Evolutionary conservation across 2,797 vertebrate genomes (phyloP).

Genomic region (Microchirus variegatus): DNA sequence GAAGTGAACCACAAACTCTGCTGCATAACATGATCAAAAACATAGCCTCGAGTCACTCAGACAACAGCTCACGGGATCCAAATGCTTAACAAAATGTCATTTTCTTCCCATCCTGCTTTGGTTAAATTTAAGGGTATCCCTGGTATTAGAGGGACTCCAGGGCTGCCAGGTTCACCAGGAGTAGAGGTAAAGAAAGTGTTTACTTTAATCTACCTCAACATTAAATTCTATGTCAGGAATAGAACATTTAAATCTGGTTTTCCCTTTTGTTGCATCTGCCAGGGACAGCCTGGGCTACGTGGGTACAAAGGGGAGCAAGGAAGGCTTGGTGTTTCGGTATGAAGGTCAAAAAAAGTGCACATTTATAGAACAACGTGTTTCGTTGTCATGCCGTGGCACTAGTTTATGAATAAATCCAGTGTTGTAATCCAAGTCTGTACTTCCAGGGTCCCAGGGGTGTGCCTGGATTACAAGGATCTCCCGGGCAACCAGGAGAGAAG

Average conservation of each 20-base stretch:
- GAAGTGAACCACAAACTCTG: constrained; percentile 56
- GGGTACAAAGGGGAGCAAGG: constrained; percentile 92
- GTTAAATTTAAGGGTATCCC: constrained; percentile 84
- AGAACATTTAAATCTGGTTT: constrained; percentile 3
- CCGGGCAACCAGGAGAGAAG: constrained; percentile 90
- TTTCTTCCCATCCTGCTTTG: constrained; percentile 26
- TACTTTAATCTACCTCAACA: neutral
- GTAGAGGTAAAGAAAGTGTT: constrained; percentile 80
- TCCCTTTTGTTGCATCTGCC: constrained; percentile 41
- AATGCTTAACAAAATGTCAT: constrained; percentile 31
- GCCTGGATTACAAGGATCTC: constrained; percentile 88
- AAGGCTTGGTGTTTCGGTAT: constrained; percentile 87
- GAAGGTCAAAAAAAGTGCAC: too few species aligned
- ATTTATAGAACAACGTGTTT: constrained; percentile 15
- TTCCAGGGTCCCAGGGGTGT: constrained; percentile 89
- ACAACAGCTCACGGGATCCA: constrained; percentile 31
- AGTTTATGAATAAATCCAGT: neutral
- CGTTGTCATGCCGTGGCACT: neutral
- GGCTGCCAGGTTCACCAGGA: constrained; percentile 86
- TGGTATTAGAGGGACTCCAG: constrained; percentile 86
- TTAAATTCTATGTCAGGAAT: neutral
- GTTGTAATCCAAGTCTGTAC: constrained; percentile 36
- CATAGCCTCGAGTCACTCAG: constrained; percentile 27
- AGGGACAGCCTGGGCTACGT: constrained; percentile 88
- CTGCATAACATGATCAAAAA: constrained; percentile 42